Percentiles rank a stretch among this genome's conserved stretches.
phyloP scores from a whole-genome alignment of 1,140 invertebrate species.

The Melipona quadrifasciata region DNA sequence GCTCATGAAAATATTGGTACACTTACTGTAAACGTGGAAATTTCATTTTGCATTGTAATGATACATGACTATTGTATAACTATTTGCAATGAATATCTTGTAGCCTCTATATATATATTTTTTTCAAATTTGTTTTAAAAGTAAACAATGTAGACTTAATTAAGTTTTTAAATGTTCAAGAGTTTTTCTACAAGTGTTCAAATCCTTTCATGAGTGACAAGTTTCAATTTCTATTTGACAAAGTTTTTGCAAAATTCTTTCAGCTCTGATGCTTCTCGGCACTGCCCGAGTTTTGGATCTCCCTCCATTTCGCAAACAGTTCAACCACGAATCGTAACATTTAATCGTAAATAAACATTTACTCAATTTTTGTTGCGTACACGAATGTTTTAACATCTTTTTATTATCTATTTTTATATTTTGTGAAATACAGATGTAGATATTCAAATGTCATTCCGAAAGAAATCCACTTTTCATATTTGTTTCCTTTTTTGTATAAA shows the following conservation, averaged over 20 bases:
- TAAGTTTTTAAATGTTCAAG: background rate
- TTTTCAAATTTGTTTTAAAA: background rate
- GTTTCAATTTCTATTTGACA: background rate
- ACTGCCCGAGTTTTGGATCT: constrained; percentile 33
- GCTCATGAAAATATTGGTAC: background rate
- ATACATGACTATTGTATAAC: too few relatives aligned
- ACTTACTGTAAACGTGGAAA: background rate
- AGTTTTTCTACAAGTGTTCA: background rate
- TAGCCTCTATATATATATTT: background rate
- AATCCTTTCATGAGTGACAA: background rate
- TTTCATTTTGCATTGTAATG: too few relatives aligned
- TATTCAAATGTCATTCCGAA: background rate
- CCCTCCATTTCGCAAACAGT: constrained; percentile 44
- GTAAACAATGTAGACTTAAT: too few relatives aligned
- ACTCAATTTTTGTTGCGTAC: background rate
- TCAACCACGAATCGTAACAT: constrained; percentile 21
- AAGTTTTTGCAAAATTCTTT: background rate
- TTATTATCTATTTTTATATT: background rate
- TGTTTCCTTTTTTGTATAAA: background rate
- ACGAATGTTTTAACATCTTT: background rate
- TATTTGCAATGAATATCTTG: background rate
- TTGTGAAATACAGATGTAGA: constrained; percentile 1
- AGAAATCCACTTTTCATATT: background rate
- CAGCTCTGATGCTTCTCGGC: constrained; percentile 33
- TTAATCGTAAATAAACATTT: background rate